Evolutionary conservation across 2,888 invertebrate species (phyloP).

Genomic region (Lasioglossum lativentre): DNA sequence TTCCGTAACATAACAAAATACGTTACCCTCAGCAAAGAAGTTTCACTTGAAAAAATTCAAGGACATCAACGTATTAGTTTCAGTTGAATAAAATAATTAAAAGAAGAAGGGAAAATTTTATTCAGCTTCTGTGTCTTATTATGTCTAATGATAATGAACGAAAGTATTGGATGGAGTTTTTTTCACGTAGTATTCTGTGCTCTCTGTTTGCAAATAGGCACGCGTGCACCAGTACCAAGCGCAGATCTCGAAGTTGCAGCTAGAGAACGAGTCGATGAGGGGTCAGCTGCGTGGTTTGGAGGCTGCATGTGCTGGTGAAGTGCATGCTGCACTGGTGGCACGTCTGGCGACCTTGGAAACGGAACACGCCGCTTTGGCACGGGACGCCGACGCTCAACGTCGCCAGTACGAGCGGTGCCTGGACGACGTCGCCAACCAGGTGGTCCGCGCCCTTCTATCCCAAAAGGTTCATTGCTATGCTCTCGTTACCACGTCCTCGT

Average conservation of each 20-base stretch:
- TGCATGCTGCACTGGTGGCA: constrained; percentile 85
- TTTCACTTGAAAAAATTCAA: too few relatives aligned
- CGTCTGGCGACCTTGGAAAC: constrained; percentile 87
- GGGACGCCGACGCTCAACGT: constrained; percentile 88
- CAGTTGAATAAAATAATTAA: too few relatives aligned
- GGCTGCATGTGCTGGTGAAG: constrained; percentile 83
- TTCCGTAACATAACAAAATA: too few relatives aligned
- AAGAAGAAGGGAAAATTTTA: too few relatives aligned
- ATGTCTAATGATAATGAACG: too few relatives aligned
- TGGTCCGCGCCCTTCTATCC: constrained; percentile 92
- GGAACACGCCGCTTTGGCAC: constrained; percentile 87
- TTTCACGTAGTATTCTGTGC: constrained; percentile 6
- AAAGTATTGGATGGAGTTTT: neutral
- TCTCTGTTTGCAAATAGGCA: constrained; percentile 82
- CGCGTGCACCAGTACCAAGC: constrained; percentile 90
- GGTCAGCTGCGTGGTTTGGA: constrained; percentile 80
- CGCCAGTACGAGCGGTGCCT: constrained; percentile 92
- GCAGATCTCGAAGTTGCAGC: constrained; percentile 88
- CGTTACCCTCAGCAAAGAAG: too few relatives aligned
- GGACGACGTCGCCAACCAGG: constrained; percentile 93
- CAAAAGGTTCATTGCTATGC: constrained; percentile 89
- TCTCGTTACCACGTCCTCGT: constrained; percentile 64
- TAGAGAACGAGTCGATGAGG: constrained; percentile 89
- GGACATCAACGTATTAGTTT: too few relatives aligned
- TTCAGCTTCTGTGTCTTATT: too few relatives aligned